Percentiles rank a stretch among this genome's conserved stretches.
These are phyloP conservation scores for Candidula unifasciata DNA, from an alignment of 2,888 invertebrate genomes.

Conservation along the genomic window DNA sequence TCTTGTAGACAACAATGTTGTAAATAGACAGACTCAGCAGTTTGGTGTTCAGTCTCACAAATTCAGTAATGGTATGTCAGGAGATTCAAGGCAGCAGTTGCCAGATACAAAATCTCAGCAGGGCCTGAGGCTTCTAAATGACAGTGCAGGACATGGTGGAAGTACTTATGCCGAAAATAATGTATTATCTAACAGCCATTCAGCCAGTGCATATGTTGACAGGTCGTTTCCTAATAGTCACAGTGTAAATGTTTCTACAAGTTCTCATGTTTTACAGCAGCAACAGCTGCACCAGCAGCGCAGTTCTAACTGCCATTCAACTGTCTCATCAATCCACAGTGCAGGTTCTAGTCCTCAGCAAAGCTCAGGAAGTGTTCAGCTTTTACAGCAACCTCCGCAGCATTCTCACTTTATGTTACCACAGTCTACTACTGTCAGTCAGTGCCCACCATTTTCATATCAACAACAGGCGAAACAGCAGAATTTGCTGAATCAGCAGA, in stretches of 20 bases:
- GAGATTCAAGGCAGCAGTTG: constrained; percentile 5
- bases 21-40: constrained; percentile 54
- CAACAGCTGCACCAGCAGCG: constrained; percentile 24
- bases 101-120: constrained; percentile 14
- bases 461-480: background rate
- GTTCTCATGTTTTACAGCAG: constrained; percentile 18
- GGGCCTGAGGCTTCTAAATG: constrained; percentile 18
- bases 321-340: constrained; percentile 27
- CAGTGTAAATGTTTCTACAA: background rate
- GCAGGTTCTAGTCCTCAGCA: constrained; percentile 21
- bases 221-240: constrained; percentile 13
- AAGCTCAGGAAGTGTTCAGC: constrained; percentile 28
- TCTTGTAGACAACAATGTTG: constrained; percentile 59
- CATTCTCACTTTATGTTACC: background rate
- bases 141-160: background rate
- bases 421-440: background rate
- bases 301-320: constrained; percentile 9
- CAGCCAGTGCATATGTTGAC: background rate
- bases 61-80: background rate
- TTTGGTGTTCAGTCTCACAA: constrained; percentile 24
- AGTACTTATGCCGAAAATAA: background rate
- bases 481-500: background rate
- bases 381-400: constrained; percentile 14
- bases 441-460: background rate
- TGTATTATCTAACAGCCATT: background rate